Conservation (phyloP, 2,113 vertebrate species). For the Siniperca chuatsi region DNA sequence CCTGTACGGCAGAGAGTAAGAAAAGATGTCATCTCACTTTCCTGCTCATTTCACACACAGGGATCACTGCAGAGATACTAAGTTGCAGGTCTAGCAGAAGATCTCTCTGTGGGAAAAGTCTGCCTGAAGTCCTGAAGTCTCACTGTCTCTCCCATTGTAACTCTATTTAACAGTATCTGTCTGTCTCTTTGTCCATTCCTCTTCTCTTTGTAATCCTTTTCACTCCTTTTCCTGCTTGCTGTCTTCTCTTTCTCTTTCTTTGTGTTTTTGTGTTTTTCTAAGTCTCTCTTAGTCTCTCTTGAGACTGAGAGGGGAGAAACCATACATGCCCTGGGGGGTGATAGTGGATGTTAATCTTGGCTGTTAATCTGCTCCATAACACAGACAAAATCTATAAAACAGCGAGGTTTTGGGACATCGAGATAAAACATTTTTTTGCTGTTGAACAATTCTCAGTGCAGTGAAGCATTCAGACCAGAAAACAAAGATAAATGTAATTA, state of each 20-base stretch:
- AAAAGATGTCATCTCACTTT: conserved; percentile 58
- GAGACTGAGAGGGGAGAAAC: not conserved
- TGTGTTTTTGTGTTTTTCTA: not conserved
- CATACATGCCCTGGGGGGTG: not conserved
- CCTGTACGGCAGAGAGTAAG: conserved; percentile 17
- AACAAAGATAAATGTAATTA: not conserved
- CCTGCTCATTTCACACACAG: conserved; percentile 45
- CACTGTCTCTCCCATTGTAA: not conserved
- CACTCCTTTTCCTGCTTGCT: not conserved
- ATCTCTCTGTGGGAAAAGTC: conserved; percentile 27
- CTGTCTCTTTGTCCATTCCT: not conserved
- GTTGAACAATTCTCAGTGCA: not conserved
- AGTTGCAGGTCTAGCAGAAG: conserved; percentile 25
- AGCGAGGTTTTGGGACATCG: not conserved
- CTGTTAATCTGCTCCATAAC: not conserved
- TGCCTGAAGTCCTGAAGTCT: conserved; percentile 5
- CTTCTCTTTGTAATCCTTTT: not conserved
- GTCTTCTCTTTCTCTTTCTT: not conserved
- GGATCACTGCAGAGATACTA: conserved; percentile 39
- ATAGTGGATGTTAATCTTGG: not conserved
- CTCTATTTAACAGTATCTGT: conserved; percentile 6
- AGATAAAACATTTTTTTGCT: not conserved
- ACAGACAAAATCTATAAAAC: not conserved
- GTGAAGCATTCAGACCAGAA: not conserved
- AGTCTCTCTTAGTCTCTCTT: not conserved